Percentiles rank a stretch among this genome's conserved stretches.
phyloP scores from a whole-genome alignment of 2,113 vertebrate species.

The Cynopterus brachyotis region DNA sequence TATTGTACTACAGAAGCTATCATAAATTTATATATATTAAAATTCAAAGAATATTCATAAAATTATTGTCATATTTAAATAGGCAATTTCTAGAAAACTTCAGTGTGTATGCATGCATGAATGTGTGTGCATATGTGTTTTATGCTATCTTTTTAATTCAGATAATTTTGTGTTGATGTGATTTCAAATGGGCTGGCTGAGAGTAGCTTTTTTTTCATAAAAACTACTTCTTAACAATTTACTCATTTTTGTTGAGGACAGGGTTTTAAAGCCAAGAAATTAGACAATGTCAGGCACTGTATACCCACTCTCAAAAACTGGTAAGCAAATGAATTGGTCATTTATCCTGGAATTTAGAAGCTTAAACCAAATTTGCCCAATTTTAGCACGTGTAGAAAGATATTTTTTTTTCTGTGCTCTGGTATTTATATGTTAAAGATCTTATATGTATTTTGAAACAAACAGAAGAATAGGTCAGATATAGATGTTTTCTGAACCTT shows the following conservation, averaged over 20 bases:
- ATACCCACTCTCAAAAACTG: neutral
- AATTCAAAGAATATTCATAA: neutral
- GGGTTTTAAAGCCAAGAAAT: neutral
- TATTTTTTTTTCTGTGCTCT: neutral
- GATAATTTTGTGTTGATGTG: neutral
- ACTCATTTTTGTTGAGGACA: neutral
- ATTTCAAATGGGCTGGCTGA: neutral
- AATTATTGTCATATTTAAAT: neutral
- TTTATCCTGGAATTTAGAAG: neutral
- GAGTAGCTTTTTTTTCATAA: neutral
- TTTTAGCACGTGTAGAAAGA: neutral
- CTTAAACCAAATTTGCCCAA: neutral
- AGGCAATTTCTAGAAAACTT: neutral
- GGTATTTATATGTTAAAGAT: neutral
- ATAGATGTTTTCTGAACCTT: neutral
- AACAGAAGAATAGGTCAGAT: neutral
- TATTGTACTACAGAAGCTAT: neutral
- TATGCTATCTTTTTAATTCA: neutral
- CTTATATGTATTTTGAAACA: neutral
- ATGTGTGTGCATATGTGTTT: neutral
- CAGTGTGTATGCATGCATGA: neutral
- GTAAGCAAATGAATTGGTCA: neutral
- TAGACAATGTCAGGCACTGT: neutral
- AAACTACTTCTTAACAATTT: neutral
- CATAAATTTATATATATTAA: neutral